A percentile compares a stretch with the other conserved stretches of the same genome.
Evolutionary conservation across 53 echinoderm and acorn worm genomes (phyloP).

Genomic region (Pentamera pediparva): DNA sequence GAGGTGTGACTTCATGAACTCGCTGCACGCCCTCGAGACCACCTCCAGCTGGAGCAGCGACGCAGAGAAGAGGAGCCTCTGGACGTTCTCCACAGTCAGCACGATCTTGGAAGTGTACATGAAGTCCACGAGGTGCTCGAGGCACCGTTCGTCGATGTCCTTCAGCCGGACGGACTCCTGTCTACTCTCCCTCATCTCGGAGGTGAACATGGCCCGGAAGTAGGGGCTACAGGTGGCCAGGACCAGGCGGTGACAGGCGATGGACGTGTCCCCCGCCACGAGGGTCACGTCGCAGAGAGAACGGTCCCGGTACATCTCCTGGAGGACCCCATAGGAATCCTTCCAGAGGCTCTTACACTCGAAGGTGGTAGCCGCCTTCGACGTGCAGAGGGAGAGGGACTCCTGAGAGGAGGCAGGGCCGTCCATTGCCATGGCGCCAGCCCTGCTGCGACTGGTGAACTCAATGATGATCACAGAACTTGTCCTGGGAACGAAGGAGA

Average conservation of each 20-base stretch:
- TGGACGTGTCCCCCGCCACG: conserved; percentile 49
- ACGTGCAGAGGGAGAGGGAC: conserved; percentile 27
- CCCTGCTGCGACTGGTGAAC: conserved; percentile 68
- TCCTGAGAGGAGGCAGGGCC: conserved; percentile 18
- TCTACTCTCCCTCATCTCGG: conserved; percentile 84
- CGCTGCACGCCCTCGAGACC: conserved; percentile 79
- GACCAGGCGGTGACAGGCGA: conserved; percentile 84
- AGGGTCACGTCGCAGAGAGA: conserved; percentile 83
- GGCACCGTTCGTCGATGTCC: conserved; percentile 78
- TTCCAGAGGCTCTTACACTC: conserved; percentile 82
- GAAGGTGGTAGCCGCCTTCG: conserved; percentile 70
- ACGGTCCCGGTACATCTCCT: conserved; percentile 64
- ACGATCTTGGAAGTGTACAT: conserved; percentile 91
- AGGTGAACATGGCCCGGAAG: conserved; percentile 96
- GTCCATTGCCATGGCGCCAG: conserved; percentile 38
- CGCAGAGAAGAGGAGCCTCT: conserved; percentile 79
- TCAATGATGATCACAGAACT: conserved; percentile 94
- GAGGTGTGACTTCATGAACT: conserved; percentile 92
- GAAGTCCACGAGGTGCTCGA: conserved; percentile 69
- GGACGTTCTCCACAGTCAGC: conserved; percentile 87
- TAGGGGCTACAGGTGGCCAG: conserved; percentile 92
- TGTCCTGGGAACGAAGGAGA: conserved; percentile 33
- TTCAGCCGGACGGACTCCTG: conserved; percentile 58
- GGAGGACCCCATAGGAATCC: conserved; percentile 70
- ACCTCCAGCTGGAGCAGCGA: conserved; percentile 85